These are phyloP conservation scores for Epicauta chinensis DNA, from an alignment of 1,140 invertebrate genomes.

Conservation along the genomic window DNA sequence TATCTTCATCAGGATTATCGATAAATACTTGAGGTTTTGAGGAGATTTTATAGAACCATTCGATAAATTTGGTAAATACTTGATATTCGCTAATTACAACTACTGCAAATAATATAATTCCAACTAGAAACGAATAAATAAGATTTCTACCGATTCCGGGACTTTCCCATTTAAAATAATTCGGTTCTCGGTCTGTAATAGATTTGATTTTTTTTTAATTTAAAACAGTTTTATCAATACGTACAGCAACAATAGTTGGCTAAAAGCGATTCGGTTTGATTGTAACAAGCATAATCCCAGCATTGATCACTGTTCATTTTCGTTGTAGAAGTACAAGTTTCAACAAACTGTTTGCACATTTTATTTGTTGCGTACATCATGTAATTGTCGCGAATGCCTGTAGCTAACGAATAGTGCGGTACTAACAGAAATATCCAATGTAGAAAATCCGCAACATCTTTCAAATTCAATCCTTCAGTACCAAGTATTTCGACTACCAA, in stretches of 20 bases:
- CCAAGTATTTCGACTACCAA: slow-evolving; percentile 61
- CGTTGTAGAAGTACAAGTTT: slow-evolving; percentile 11
- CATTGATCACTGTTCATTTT: not conserved
- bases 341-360: slow-evolving; percentile 12
- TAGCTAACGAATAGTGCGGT: slow-evolving; percentile 63
- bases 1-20: no score
- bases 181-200: slow-evolving; percentile 41
- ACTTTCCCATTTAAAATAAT: slow-evolving; percentile 45
- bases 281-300: slow-evolving; percentile 11
- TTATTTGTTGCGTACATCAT: slow-evolving; percentile 23
- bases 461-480: slow-evolving; percentile 50
- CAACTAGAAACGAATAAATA: slow-evolving; percentile 33
- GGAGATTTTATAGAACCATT: slow-evolving; percentile 12
- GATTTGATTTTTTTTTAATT: not conserved
- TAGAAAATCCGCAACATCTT: slow-evolving; percentile 51
- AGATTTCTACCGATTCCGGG: slow-evolving; percentile 44
- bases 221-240: not conserved
- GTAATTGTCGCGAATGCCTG: slow-evolving; percentile 30
- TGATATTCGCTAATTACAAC: slow-evolving; percentile 44
- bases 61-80: slow-evolving; percentile 41
- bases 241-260: slow-evolving; percentile 8
- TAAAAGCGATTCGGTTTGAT: not conserved
- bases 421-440: slow-evolving; percentile 61
- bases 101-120: slow-evolving; percentile 37
- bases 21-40: slow-evolving; percentile 10